Evolutionary conservation across 2,888 invertebrate species (phyloP).

Genomic region (Atrina japonica): DNA sequence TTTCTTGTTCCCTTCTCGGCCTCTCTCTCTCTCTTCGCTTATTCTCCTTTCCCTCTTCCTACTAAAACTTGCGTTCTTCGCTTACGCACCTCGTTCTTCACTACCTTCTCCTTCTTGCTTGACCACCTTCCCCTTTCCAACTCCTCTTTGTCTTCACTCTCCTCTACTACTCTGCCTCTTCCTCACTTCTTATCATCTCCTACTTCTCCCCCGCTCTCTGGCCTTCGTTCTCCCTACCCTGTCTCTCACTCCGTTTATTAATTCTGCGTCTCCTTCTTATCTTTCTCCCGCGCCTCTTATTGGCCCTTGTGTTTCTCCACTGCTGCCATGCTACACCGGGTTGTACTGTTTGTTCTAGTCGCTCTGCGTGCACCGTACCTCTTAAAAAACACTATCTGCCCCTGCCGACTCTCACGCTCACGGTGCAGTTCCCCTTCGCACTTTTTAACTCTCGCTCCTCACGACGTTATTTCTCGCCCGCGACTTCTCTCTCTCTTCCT

Average conservation of each 20-base stretch:
- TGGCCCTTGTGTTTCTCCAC: too few relatives aligned
- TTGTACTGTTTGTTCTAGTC: too few relatives aligned
- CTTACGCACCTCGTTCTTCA: background rate
- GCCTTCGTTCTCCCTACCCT: background rate
- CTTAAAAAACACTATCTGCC: too few relatives aligned
- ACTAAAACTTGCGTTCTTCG: background rate
- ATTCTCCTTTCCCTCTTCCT: background rate
- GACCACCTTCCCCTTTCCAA: background rate
- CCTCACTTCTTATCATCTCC: background rate
- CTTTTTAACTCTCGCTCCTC: too few relatives aligned
- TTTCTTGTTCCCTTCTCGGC: background rate
- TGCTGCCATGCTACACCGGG: too few relatives aligned
- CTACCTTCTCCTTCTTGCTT: background rate
- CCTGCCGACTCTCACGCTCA: too few relatives aligned
- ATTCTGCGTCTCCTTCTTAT: too few relatives aligned
- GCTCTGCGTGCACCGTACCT: too few relatives aligned
- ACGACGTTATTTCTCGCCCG: too few relatives aligned
- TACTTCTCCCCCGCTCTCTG: slow-evolving; percentile 13
- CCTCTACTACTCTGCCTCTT: slow-evolving; percentile 10
- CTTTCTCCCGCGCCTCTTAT: too few relatives aligned
- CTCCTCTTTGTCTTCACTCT: slow-evolving; percentile 7
- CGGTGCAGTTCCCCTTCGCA: too few relatives aligned
- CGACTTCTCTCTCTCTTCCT: slow-evolving; percentile 1
- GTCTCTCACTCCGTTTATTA: too few relatives aligned
- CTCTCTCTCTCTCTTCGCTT: background rate